phyloP scores from a whole-genome alignment of 2,113 vertebrate genomes.

The Heloderma charlesbogerti region DNA sequence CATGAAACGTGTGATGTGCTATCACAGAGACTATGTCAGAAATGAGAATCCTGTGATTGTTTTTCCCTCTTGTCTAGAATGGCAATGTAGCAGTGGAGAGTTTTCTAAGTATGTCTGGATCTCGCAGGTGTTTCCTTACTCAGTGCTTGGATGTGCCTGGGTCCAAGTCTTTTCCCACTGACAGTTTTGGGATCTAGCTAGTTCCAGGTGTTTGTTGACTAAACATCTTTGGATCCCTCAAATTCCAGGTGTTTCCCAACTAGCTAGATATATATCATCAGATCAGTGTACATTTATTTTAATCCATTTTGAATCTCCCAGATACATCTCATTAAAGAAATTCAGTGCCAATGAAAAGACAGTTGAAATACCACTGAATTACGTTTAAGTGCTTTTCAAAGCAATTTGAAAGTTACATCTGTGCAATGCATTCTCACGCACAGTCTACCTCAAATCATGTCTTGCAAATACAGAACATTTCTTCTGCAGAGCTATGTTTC shows the following conservation, averaged over 20 bases:
- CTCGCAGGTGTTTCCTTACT: conserved; percentile 1
- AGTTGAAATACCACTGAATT: not conserved
- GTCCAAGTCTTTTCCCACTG: conserved; percentile 32
- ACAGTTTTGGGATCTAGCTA: not conserved
- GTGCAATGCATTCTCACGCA: not conserved
- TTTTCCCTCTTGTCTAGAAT: not conserved
- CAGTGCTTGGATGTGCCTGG: not conserved
- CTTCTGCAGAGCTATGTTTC: not conserved
- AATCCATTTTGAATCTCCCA: not conserved
- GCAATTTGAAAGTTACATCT: not conserved
- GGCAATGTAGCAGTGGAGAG: conserved; percentile 8
- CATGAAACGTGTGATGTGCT: not conserved
- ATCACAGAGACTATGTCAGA: not conserved
- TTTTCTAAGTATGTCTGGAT: conserved; percentile 4
- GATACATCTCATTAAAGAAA: not conserved
- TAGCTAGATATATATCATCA: conserved; percentile 7
- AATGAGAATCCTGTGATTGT: not conserved
- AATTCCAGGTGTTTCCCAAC: conserved; percentile 14
- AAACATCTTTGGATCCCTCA: conserved; percentile 27
- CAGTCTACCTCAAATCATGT: not conserved
- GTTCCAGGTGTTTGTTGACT: conserved; percentile 34
- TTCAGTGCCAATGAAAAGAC: not conserved
- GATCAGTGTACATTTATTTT: conserved; percentile 9
- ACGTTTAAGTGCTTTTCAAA: not conserved
- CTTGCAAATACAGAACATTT: not conserved